phyloP scores from a whole-genome alignment of 2,888 invertebrate genomes.

The Acrobasis suavella region DNA sequence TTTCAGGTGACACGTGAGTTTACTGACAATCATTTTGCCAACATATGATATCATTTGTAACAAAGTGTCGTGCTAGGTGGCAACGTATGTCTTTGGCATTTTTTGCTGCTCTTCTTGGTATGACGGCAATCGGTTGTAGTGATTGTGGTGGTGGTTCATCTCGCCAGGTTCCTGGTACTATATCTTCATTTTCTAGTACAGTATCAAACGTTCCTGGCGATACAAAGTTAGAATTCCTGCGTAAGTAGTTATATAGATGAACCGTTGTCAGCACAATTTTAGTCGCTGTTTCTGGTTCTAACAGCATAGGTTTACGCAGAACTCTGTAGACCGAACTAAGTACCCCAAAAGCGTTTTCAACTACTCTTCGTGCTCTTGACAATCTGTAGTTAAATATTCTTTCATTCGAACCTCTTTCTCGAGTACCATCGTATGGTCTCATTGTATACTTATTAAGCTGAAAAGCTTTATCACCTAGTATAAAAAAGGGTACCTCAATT shows the following conservation, averaged over 20 bases:
- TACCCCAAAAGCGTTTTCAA: slow-evolving; percentile 10
- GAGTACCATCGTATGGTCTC: slow-evolving; percentile 33
- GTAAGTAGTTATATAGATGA: not conserved
- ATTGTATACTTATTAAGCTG: slow-evolving; percentile 29
- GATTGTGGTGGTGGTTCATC: too few relatives aligned
- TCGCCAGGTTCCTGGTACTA: too few relatives aligned
- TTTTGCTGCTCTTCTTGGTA: too few relatives aligned
- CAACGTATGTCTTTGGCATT: too few relatives aligned
- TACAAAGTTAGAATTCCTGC: not conserved
- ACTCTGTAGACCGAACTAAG: slow-evolving; percentile 17
- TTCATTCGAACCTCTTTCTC: slow-evolving; percentile 31
- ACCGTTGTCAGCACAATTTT: not conserved
- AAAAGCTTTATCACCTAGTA: slow-evolving; percentile 11
- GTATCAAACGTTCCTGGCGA: too few relatives aligned
- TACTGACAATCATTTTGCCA: too few relatives aligned
- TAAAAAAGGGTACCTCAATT: slow-evolving; percentile 2
- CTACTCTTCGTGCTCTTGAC: slow-evolving; percentile 27
- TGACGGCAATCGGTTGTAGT: too few relatives aligned
- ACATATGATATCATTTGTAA: too few relatives aligned
- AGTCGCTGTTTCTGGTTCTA: not conserved
- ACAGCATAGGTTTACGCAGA: not conserved
- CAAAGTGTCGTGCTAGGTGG: too few relatives aligned
- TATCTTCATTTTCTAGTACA: too few relatives aligned
- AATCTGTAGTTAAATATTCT: slow-evolving; percentile 33
- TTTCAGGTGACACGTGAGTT: too few relatives aligned